These are phyloP conservation scores for Cephalotes varians DNA, from an alignment of 2,888 invertebrate species.

Conservation along the genomic window DNA sequence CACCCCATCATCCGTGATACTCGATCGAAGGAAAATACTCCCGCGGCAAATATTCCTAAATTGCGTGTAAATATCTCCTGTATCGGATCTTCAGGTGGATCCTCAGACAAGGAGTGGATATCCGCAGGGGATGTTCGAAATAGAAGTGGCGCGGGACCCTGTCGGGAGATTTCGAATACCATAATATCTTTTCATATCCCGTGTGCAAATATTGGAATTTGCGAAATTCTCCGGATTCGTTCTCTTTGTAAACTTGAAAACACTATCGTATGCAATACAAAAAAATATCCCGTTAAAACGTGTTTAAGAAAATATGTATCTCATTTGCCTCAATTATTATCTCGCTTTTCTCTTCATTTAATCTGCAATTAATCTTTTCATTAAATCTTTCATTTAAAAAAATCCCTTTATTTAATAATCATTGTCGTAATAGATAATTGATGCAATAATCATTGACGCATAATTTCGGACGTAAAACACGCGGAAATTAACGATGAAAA, in stretches of 20 bases:
- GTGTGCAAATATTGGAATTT: slow-evolving; percentile 64
- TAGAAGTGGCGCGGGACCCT: slow-evolving; percentile 64
- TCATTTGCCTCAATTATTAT: not conserved
- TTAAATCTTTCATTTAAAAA: too few species aligned
- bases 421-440: too few species aligned
- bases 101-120: slow-evolving; percentile 65
- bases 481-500: not conserved
- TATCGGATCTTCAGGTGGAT: slow-evolving; percentile 78
- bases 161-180: slow-evolving; percentile 62
- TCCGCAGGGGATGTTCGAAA: slow-evolving; percentile 66
- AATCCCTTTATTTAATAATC: not conserved
- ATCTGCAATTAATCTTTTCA: not conserved
- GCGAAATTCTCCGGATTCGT: slow-evolving; percentile 30
- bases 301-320: not conserved
- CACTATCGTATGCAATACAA: not conserved
- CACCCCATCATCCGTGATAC: slow-evolving; percentile 47
- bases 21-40: slow-evolving; percentile 58
- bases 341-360: not conserved
- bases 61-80: slow-evolving; percentile 78
- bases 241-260: not conserved
- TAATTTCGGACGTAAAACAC: not conserved
- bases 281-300: not conserved
- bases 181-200: slow-evolving; percentile 70
- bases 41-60: slow-evolving; percentile 77
- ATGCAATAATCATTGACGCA: too few species aligned